Evolutionary conservation across 2,797 vertebrate genomes (phyloP), one percentile per base, ranked within the genome.

Genomic region (Euphonia xanthogaster): DNA sequence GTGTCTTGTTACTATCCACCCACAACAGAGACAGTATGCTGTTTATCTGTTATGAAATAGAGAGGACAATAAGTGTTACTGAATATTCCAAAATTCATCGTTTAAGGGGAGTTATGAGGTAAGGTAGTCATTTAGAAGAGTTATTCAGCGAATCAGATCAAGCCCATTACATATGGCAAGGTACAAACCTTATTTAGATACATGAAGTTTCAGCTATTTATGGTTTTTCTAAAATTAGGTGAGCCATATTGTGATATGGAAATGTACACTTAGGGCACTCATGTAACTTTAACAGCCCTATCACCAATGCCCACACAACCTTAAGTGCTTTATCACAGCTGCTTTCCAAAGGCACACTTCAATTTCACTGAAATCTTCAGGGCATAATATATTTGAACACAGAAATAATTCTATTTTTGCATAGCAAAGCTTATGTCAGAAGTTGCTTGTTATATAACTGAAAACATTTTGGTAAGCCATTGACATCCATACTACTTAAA

Each of bases 371-470:
- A 73, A 81, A 35, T 60, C 57, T 78, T 76, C 40, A n/a, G 51
- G 55, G 80, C 86, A 92, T 55, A 68, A 62, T 82, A 37, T 47
- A 51, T 82, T 33, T 81, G 42, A 81, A 62, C 5, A 2, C 12
- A 81, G 44, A 27, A 93, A 81, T 92, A 76, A 55, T 73, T 94
- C 67, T 95, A 48, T 76, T 92, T 95, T 92, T 81, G 67, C 62
- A 17, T 7, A 54, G 71, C 35, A 75, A 51, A 93, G 51, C 60
- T 84, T 72, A 70, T 93, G 58, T 72, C 88, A 92, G 23, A 71
- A 77, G 53, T 73, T 68, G 44, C 22, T 45, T 63, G 42, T 95
- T 96, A 65, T 15, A 9, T 79, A 96, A 89, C 33, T 33, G 37
- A 67, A 87, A 83, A 65, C 10, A 31, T 89, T 86, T 84, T 72